Evolutionary conservation across 2,113 vertebrate species (phyloP), one percentile per base, ranked within the genome.

Genomic region (Etheostoma cragini): DNA sequence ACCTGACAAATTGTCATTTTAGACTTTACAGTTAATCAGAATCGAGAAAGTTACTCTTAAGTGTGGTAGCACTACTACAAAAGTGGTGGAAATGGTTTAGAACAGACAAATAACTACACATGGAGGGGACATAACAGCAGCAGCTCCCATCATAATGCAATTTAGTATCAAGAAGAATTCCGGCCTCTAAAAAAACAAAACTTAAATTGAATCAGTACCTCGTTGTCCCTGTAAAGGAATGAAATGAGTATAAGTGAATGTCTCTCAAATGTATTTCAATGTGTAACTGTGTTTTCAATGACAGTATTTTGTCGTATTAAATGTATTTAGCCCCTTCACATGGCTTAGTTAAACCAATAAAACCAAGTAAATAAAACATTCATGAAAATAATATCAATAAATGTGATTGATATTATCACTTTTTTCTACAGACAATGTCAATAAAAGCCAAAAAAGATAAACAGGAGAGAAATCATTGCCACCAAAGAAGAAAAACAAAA

Each of bases 401-500:
- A 58, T 12, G 42, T 52, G 5, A 74, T 12, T 38, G 30, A 38
- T 15, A 53, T 52, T 14, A 38, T 19, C n/a, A n/a, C n/a, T 8
- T 33, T 24, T 11, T 24, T 46, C 11, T 7, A 54, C 10, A 42
- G 22, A 52, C 3, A 16, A 26, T 14, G 50, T 80, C 30, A 53
- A 65, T 45, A n/a, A 45, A 66, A 68, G 26, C 22, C 5, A 16
- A 22, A 33, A 33, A 54, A 38, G 26, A 73, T 6, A 38, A 38
- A 54, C 13, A 30, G 47, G 50, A 58, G 53, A 26, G 24, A 38
- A 63, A 22, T 8, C 10, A 22, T 16, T 11, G n/a, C 15, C 47
- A 35, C 30, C 46, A 67, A 62, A 63, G 19, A 80, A 56, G 24
- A 79, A 67, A 53, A 79, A 22, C 15, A 57, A 8, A 58, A 52